A percentile compares a stretch with the other conserved stretches of the same genome.
Conservation (phyloP, 2,888 invertebrate genomes). For the Didymodactylos carnosus region DNA sequence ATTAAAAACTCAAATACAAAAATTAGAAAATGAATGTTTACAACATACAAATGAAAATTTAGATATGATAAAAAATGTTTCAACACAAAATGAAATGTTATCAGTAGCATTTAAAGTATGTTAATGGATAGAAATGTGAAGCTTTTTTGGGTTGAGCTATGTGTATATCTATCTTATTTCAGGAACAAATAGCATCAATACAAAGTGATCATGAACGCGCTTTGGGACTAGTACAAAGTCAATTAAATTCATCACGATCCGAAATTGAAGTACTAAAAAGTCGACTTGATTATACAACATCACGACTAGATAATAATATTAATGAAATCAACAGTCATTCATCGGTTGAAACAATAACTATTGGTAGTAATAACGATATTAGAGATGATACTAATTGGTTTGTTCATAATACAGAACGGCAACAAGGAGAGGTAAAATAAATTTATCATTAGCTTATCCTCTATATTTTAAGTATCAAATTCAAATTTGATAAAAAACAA, state of each 20-base stretch:
- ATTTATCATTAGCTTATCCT: not conserved
- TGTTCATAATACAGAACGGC: not conserved
- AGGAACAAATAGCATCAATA: not conserved
- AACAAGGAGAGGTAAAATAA: not conserved
- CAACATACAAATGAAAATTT: conserved; percentile 20
- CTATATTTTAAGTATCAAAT: too few species aligned
- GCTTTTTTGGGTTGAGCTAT: too few species aligned
- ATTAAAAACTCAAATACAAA: conserved; percentile 21
- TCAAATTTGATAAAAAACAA: too few species aligned
- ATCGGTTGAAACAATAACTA: not conserved
- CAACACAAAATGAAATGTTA: conserved; percentile 25
- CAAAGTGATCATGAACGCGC: conserved; percentile 16
- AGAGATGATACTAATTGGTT: not conserved
- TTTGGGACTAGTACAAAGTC: conserved; percentile 31
- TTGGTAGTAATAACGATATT: not conserved
- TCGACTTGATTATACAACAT: not conserved
- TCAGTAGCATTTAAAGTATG: conserved; percentile 25
- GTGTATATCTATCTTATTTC: conserved; percentile 19
- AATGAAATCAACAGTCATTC: too few species aligned
- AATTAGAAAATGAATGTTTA: conserved; percentile 21
- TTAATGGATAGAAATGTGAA: too few species aligned
- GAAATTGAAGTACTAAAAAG: conserved; percentile 20
- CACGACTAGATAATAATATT: not conserved
- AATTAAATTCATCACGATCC: conserved; percentile 31
- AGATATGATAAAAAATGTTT: conserved; percentile 25